Evolutionary conservation across 2,888 invertebrate genomes (phyloP), one percentile per base, ranked within the genome.

Genomic region (Andrena hattorfiana): DNA sequence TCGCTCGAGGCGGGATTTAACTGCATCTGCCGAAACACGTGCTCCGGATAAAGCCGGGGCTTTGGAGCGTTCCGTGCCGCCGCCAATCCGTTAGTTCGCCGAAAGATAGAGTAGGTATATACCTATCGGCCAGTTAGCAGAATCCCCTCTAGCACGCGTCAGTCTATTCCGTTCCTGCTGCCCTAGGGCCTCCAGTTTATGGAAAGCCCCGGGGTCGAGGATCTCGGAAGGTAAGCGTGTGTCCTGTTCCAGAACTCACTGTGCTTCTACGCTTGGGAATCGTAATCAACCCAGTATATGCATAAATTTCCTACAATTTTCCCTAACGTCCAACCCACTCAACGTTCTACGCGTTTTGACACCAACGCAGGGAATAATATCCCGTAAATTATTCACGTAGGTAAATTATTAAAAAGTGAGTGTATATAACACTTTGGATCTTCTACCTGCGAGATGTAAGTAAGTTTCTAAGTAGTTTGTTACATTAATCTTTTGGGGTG

Each of bases 21-120:
- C 79, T 84, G 85, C 92, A 92, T 92, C 91, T 92, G 92, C 84
- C 83, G 78, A 85, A 90, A 91, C 92, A 92, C 91, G 92, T 90
- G 92, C 91, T 90, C 77, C 72, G 90, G 88, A 92, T 90, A 89
- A 88, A 89, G 79, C 83, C 62, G 54, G 10, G 59, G 73, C 54
- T 84, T 84, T 81, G 71, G 83, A 84, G 75, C 85, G 81, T 84
- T 64, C 71, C 73, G 66, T 75, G 66, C 79, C 64, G 80, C 63
- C 64, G 82, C 59, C 86, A 83, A 88, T 89, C 86, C 85, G 84
- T 87, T 87, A 79, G 76, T 88, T 90, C 76, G 83, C 28, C 73
- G 75, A 82, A 85, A 84, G 83, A 83, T 84, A 84, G 83, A 86
- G 78, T 83, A 28, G 81, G 77, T 76, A 59, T 83, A 78, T 72